A percentile compares a stretch with the other conserved stretches of the same genome.
These are phyloP conservation scores for Drosophila pectinifera DNA, from an alignment of 1,140 invertebrate genomes.

Conservation along the genomic window DNA sequence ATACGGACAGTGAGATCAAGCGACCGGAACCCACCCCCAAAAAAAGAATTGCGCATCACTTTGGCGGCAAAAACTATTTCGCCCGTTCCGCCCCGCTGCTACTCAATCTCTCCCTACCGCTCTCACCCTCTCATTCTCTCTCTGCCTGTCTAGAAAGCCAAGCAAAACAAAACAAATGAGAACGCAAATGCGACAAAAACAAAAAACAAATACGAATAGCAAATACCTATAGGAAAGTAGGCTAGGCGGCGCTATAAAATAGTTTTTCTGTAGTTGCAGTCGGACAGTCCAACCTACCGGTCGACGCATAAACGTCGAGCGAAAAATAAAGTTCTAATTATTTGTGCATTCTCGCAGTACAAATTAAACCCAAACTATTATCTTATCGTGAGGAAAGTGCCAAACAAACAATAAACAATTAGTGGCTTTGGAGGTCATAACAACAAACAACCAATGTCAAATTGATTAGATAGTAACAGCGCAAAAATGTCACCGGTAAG, in stretches of 20 bases:
- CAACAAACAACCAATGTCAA: constrained; percentile 12
- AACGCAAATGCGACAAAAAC: constrained; percentile 29
- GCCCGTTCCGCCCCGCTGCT: constrained; percentile 33
- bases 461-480: constrained; percentile 39
- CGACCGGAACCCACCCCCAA: constrained; percentile 26
- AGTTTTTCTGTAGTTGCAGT: constrained; percentile 50
- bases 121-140: constrained; percentile 7
- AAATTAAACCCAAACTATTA: constrained; percentile 7
- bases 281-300: constrained; percentile 56
- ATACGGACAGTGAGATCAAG: background rate
- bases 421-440: background rate
- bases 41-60: constrained; percentile 41
- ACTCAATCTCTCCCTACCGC: constrained; percentile 7
- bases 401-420: constrained; percentile 16
- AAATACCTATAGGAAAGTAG: constrained; percentile 60
- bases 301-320: constrained; percentile 1
- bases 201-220: constrained; percentile 38
- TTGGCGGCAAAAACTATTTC: constrained; percentile 32
- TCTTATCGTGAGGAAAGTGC: constrained; percentile 23
- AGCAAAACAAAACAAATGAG: constrained; percentile 64
- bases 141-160: constrained; percentile 46
- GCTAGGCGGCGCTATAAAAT: constrained; percentile 57
- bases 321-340: background rate
- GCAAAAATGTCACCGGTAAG: constrained; percentile 58
- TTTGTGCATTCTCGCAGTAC: constrained; percentile 11